These are phyloP conservation scores for Drosophila chauvacae DNA, from an alignment of 1,140 invertebrate genomes.

Conservation along the genomic window DNA sequence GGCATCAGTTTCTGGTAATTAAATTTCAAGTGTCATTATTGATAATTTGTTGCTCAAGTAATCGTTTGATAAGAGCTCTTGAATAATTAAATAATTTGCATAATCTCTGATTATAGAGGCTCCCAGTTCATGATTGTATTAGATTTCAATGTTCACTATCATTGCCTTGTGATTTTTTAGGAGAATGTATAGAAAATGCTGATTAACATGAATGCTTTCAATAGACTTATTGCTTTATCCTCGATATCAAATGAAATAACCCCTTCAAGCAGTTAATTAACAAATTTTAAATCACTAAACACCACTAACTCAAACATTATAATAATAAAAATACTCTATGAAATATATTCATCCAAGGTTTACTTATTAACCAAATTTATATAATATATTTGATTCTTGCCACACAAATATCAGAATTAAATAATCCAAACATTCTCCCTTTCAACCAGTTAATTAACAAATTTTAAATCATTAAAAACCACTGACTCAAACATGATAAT, in stretches of 20 bases:
- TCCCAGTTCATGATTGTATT: background rate
- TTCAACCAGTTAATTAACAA: background rate
- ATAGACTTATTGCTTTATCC: background rate
- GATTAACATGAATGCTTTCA: background rate
- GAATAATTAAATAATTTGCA: slow-evolving; percentile 2
- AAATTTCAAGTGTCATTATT: slow-evolving; percentile 4
- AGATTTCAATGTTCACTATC: background rate
- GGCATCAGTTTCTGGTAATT: background rate
- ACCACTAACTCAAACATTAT: too few relatives aligned
- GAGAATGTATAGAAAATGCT: too few relatives aligned
- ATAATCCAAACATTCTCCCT: background rate
- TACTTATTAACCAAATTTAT: too few relatives aligned
- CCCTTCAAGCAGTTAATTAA: background rate
- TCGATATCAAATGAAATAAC: background rate
- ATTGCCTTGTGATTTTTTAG: background rate
- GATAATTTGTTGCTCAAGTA: background rate
- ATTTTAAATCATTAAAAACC: slow-evolving; percentile 1
- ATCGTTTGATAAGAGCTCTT: background rate
- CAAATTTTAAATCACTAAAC: slow-evolving; percentile 1
- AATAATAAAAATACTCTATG: background rate
- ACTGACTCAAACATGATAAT: background rate
- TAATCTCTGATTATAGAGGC: background rate
- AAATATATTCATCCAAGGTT: background rate
- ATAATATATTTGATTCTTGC: too few relatives aligned
- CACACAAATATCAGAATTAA: too few relatives aligned